Base-by-base conservation (phyloP, 1,140 invertebrate genomes). In the Diuraphis noxia region DNA sequence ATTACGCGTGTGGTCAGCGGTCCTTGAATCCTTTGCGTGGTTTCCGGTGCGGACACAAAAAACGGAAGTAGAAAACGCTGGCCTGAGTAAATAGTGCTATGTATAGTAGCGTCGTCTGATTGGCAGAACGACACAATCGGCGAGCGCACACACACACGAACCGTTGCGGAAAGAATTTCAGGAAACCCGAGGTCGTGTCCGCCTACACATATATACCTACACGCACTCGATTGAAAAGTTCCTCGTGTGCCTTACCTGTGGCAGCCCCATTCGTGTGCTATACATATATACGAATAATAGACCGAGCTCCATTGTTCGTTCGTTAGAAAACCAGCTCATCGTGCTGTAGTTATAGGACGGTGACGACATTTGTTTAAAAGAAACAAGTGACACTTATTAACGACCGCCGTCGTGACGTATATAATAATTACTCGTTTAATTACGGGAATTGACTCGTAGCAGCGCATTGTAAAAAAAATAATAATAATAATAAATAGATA, bases 301-400 rank as follows among this genome's bases (percentile, higher is more conserved):
- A 19, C 25, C 5, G 13, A 30, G 30, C 36, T 38, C 63, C 34
- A 88, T 88, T 90, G 77, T 91, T 91, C 77, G 38, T 91, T 91
- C 77, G 38, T 82, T 52, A 91, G 77, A 91, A 90, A 91, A 82
- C 88, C 77, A 43, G 34, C 63, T 19, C 56, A 36, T n/a, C n/a
- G n/a, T n/a, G n/a, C n/a, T 56, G 49, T 56, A 49, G 56, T 72
- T 41, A 36, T 41, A 49, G 88, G 1, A 89, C 46, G 84, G 40
- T 36, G 88, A 90, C 52, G 86, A 63, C 86, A 40, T 79, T 77
- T 49, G 38, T 82, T 46, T 38, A 81, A 91, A 91, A 91, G 89
- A 91, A 91, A 91, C 89, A 91, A 91, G 72, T 52, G 89, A 91
- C 89, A 91, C 89, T 91, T 91, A 38, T 91, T 91, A 91, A 91